Base-by-base conservation (phyloP, 2,888 invertebrate species). In the Caenorhabditis sp. region DNA sequence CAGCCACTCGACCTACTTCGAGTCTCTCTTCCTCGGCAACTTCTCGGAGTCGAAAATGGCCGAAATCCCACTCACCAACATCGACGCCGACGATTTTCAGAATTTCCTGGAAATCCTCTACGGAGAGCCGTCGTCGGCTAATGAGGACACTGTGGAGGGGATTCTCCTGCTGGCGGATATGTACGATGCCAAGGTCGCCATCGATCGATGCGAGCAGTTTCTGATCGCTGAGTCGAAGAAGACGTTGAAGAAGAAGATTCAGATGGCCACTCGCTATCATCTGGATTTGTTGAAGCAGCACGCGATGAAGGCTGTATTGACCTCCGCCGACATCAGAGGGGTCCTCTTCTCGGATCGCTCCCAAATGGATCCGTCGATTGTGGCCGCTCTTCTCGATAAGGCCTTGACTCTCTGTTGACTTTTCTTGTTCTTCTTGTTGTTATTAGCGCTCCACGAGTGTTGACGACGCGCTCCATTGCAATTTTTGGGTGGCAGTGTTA, bases 301-400 rank as follows among this genome's bases (percentile, higher is more conserved):
- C 1, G 38, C 19, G 12, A 8, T 61, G 6, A 2, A 1, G 22
- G n/a, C 14, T 12, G 10, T 59, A 4, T 35, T 19, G 12, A 59
- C 58, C 2, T 8, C n/a, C 2, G 16, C 16, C 1, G 38, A 61
- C 10, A 38, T 61, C 7, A 16, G n/a, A 8, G 16, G 22, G n/a
- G 61, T 41, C 2, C 0, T 61, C 8, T 10, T 28, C n/a, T 26
- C 28, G 19, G 61, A 61, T 61, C 22, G n/a, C 22, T n/a, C 19
- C 19, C 35, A 61, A 61, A 61, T 61, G 22, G 61, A 61, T 61
- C 61, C 38, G 22, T 19, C 19, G 2, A n/a, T 61, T 2, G 38
- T 38, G 10, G 38, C 22, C 2, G 38, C 61, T 12, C 61, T 61
- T 38, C 59, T 59, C 28, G 28, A 56, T n/a, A 63, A 63, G 6